Base-by-base conservation (phyloP, 2,888 invertebrate species). In the Lucinisca nassula region DNA sequence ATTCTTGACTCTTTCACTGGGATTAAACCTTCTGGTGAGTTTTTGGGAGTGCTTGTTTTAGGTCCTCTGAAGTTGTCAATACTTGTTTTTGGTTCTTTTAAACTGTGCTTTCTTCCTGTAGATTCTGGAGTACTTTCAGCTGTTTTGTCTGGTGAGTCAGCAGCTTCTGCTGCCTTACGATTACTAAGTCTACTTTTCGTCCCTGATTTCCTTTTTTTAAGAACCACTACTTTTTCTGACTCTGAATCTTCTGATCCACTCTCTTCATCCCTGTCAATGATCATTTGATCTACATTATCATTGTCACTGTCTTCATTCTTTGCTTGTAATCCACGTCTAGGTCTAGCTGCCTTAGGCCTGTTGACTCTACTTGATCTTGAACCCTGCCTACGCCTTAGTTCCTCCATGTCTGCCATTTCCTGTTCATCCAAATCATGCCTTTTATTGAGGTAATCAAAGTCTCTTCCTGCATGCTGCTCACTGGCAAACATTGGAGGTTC, bases 261-360 rank as follows among this genome's bases (percentile, higher is more conserved):
- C n/a, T 45, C 72, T 55, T 73, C 49, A 6, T 61, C 24, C 14
- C 79, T 35, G 32, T 73, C 73, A 35, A 45, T 49, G 4, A 72
- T 61, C 30, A 24, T 78, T 35, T 77, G 38, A 10, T 73, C 85
- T 30, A 49, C 27, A 27, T 12, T 58, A 27, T 82, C 75, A 55
- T 10, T 21, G 12, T 55, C 58, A 61, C 67, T 55, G 17, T 38
- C 55, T 6, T 58, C 38, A 73, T 67, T 21, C 37, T 30, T 80
- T 45, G 30, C 21, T 27, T n/a, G 45, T 38, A 67, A 61, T 10
- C 81, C 73, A 32, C 88, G 49, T 55, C 91, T 85, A 1, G 79
- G 84, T 51, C 87, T 83, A 8, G 92, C 92, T 51, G 87, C 92
- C 45, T 89, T 87, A 1, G 92, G 92, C 67, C 92, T 81, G 14